Evolutionary conservation across 2,888 invertebrate species (phyloP).

Genomic region (Leucozona laternaria): DNA sequence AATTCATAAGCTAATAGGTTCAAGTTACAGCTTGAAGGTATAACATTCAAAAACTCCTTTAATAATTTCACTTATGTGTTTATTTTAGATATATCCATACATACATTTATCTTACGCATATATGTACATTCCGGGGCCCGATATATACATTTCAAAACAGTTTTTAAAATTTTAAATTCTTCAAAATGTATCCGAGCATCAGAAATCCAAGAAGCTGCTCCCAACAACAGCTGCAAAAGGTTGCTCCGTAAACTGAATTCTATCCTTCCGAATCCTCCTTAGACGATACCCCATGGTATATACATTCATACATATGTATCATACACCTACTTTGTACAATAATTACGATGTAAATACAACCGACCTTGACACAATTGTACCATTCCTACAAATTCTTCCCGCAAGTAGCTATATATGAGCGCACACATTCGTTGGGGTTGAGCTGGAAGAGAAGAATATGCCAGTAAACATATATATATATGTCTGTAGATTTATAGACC

Average conservation of each 20-base stretch:
- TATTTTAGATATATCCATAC: background rate
- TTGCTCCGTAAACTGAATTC: background rate
- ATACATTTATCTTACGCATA: background rate
- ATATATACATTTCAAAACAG: background rate
- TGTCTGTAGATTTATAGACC: constrained; percentile 33
- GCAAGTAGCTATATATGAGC: constrained; percentile 32
- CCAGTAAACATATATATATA: constrained; percentile 39
- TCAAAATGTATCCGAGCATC: constrained; percentile 25
- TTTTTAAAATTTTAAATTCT: constrained; percentile 34
- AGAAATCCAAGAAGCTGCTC: constrained; percentile 15
- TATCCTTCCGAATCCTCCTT: constrained; percentile 19
- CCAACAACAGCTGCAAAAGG: background rate
- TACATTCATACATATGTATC: no score
- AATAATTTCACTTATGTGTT: background rate
- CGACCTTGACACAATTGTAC: constrained; percentile 71
- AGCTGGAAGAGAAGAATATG: constrained; percentile 37
- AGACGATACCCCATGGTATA: background rate
- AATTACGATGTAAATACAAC: constrained; percentile 66
- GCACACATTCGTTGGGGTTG: constrained; percentile 41
- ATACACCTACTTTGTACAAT: constrained; percentile 47
- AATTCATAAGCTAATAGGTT: no score
- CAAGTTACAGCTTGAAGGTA: no score
- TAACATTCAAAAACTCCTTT: background rate
- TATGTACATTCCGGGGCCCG: background rate
- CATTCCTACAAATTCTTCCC: constrained; percentile 42